phyloP scores from a whole-genome alignment of 2,113 vertebrate species.

The Mus pahari region DNA sequence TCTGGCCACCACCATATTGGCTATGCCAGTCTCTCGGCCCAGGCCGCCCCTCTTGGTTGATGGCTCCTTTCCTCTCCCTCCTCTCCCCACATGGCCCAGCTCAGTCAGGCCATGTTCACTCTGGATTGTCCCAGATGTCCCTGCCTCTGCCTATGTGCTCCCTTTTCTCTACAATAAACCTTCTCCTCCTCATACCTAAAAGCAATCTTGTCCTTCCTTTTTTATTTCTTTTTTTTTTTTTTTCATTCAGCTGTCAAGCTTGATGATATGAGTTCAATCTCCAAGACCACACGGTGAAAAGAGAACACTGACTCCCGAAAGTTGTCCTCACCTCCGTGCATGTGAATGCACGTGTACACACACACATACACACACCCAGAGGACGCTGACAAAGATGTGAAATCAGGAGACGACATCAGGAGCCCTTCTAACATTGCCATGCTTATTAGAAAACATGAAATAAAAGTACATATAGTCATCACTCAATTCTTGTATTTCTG shows the following conservation, averaged over 20 bases:
- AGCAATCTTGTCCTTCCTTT: neutral
- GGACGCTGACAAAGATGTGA: accelerated
- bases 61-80: neutral
- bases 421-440: neutral
- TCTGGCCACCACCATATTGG: neutral
- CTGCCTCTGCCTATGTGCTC: neutral
- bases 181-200: neutral
- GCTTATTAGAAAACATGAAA: neutral
- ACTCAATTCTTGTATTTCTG: neutral
- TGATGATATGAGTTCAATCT: neutral
- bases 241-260: neutral
- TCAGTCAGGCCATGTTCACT: neutral
- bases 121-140: neutral
- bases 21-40: neutral
- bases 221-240: neutral
- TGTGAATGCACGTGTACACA: too few relatives aligned
- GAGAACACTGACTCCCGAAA: neutral
- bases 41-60: neutral
- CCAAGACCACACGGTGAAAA: neutral
- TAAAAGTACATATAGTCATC: neutral
- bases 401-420: neutral
- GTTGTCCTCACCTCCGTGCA: neutral
- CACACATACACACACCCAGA: neutral
- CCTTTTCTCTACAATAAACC: neutral
- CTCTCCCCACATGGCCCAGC: neutral